Base-by-base conservation (phyloP, 2,797 vertebrate species). In the Oreonectes daqikongensis region DNA sequence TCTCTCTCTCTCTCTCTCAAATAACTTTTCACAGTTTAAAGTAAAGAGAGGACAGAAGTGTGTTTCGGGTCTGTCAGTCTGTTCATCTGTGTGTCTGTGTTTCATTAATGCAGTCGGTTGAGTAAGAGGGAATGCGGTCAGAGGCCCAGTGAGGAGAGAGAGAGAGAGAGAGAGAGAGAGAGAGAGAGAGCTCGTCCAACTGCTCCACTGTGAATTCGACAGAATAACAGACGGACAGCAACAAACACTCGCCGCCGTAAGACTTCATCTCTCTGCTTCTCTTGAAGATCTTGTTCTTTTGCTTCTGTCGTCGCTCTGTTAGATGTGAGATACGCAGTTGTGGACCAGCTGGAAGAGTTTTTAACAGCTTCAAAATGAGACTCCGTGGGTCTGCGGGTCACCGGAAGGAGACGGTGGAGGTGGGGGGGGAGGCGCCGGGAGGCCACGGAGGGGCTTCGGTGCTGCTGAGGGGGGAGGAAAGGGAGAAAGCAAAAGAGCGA, bases 171-270 rank as follows among this genome's bases (percentile, higher is more conserved):
- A 50, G 32, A 72, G 30, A 17, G 8, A 48, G n/a, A 57, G 66
- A 59, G 42, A 40, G 32, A 76, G 30, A 22, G 18, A 40, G 11
- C 52, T 40, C 57, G 42, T 88, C 88, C 90, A 92, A 91, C 90
- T 91, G 90, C 85, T 80, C 75, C 80, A 83, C 82, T 89, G 87
- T 85, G 88, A 88, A 87, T 87, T 88, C 81, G 81, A 79, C 28
- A 46, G 75, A 78, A 81, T 74, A 71, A 84, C 40, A 76, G 68
- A 32, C 78, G 79, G 67, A 68, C 52, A 38, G 17, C 14, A 52
- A 26, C 60, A 60, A 10, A 71, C 79, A 17, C 32, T 32, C 52
- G 15, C 22, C 17, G 30, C 22, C 11, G 22, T 4, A 20, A 59
- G 44, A 32, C 69, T 20, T 26, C 68, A 46, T 77, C 74, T 32